These are phyloP conservation scores for Eleginops maclovinus DNA, from an alignment of 2,113 vertebrate species.

Conservation along the genomic window DNA sequence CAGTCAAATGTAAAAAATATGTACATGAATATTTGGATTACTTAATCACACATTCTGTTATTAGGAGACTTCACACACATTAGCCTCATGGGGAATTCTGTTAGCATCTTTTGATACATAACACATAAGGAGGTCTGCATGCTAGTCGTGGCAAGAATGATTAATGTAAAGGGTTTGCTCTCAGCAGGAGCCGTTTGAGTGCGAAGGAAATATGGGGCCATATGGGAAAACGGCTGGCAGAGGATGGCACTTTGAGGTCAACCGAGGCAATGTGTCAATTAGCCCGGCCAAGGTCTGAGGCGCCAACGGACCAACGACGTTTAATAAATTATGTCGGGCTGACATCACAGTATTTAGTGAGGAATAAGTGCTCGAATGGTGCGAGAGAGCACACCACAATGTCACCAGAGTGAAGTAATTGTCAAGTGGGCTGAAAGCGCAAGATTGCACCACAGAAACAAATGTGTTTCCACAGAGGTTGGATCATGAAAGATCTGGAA, in stretches of 20 bases:
- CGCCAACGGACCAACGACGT: conserved; percentile 22
- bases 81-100: conserved; percentile 32
- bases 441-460: conserved; percentile 43
- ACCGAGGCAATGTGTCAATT: conserved; percentile 71
- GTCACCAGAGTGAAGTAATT: conserved; percentile 36
- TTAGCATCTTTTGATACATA: conserved; percentile 39
- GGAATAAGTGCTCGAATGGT: neutral
- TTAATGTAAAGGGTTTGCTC: conserved; percentile 53
- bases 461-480: conserved; percentile 44
- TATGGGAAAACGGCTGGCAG: conserved; percentile 59
- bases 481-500: conserved; percentile 7
- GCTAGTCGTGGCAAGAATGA: conserved; percentile 41
- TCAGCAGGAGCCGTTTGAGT: conserved; percentile 48
- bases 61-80: conserved; percentile 50
- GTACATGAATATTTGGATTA: too few relatives aligned
- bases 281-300: conserved; percentile 54
- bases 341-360: conserved; percentile 22
- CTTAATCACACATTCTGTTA: conserved; percentile 35
- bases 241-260: conserved; percentile 62
- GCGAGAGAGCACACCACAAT: conserved; percentile 4
- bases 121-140: conserved; percentile 48
- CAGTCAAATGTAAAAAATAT: neutral
- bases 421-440: conserved; percentile 1
- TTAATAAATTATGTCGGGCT: conserved; percentile 53
- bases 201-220: conserved; percentile 57